Evolutionary conservation across 2,113 vertebrate species (phyloP).

Genomic region (Apaloderma vittatum): DNA sequence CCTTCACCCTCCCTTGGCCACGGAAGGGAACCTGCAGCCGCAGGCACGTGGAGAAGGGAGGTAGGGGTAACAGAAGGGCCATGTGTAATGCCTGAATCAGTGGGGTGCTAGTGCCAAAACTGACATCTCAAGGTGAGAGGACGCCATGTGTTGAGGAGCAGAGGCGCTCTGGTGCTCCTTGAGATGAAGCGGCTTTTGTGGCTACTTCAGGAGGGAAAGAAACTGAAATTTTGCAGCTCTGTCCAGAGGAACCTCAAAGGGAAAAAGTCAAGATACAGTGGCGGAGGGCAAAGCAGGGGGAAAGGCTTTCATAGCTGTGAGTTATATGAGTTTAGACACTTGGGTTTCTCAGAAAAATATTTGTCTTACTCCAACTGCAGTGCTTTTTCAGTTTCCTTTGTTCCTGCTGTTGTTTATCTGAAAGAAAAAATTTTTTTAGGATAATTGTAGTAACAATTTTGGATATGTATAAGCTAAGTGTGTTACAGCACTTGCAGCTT

Average conservation of each 20-base stretch:
- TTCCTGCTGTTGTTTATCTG: background rate
- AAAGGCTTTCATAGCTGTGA: background rate
- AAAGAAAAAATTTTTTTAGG: background rate
- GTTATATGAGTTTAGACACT: background rate
- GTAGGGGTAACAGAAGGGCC: background rate
- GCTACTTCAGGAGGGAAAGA: background rate
- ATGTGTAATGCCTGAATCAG: accelerated
- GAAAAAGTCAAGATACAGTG: background rate
- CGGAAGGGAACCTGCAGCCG: background rate
- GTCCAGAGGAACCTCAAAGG: background rate
- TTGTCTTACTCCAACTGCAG: background rate
- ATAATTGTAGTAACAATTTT: background rate
- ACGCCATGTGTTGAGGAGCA: background rate
- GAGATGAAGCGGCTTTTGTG: background rate
- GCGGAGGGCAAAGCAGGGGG: background rate
- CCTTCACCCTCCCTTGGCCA: background rate
- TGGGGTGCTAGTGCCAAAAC: background rate
- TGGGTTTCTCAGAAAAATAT: background rate
- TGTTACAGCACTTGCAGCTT: background rate
- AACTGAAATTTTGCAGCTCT: background rate
- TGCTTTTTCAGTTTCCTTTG: background rate
- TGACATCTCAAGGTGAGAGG: background rate
- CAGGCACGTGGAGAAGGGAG: background rate
- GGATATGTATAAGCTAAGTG: accelerated
- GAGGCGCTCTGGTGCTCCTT: background rate